A percentile compares a stretch with the other conserved stretches of the same genome.
Conservation (phyloP, 2,797 vertebrate genomes). For the Emydoidea blandingii region DNA sequence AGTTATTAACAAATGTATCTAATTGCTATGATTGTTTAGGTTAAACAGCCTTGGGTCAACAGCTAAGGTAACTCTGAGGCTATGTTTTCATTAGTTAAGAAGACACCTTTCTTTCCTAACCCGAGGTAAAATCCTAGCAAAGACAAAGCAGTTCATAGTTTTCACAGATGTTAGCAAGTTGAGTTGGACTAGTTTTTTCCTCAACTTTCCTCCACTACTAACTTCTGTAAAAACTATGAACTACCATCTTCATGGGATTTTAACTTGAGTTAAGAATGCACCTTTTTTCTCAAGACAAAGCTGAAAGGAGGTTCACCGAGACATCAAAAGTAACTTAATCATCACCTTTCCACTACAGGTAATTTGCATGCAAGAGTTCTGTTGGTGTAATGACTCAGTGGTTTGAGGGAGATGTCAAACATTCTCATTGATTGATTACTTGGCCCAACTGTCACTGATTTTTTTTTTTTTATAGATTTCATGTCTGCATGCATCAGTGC, state of each 20-base stretch:
- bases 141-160: neutral
- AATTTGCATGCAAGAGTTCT: neutral
- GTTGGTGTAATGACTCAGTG: neutral
- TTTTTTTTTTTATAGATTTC: neutral
- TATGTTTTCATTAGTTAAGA: neutral
- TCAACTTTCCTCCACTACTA: neutral
- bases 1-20: neutral
- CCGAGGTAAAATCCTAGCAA: rapidly evolving
- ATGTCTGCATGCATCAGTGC: neutral
- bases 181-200: neutral
- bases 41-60: neutral
- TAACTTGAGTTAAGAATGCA: neutral
- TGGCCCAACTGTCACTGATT: neutral
- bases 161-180: neutral
- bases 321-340: neutral
- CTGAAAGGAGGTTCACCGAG: neutral
- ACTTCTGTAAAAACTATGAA: neutral
- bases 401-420: neutral
- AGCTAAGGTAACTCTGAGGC: neutral
- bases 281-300: neutral
- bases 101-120: neutral
- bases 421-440: neutral
- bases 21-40: neutral
- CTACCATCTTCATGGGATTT: neutral
- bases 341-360: neutral